Base-by-base conservation (phyloP, 2,113 vertebrate genomes). In the Halcyon malimbica region DNA sequence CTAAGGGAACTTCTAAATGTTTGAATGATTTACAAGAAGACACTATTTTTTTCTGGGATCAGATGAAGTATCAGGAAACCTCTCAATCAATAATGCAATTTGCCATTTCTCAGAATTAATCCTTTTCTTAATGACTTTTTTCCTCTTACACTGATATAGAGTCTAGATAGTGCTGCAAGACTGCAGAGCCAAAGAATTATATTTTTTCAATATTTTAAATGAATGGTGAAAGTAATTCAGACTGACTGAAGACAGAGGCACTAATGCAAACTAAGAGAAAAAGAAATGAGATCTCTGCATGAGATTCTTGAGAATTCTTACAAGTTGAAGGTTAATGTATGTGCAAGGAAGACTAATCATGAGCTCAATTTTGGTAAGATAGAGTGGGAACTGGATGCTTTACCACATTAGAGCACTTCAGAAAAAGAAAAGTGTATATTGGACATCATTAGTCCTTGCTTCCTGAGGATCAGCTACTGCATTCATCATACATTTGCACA, bases 51-150 rank as follows among this genome's bases (percentile, higher is more conserved):
- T 90, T 50, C 33, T 89, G 42, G 14, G 16, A 88, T 83, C 50
- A 80, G 31, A 7, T 13, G 31, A 83, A 83, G 28, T 31, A 84
- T 71, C 44, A 71, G 37, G 18, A 94, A 93, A 63, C 17, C 14
- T 71, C 16, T 23, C 11, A 81, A 94, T 80, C 68, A 83, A 68
- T 81, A 94, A 90, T 74, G 86, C 64, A 35, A 56, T 90, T 92
- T 92, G 4, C 19, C 24, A 60, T 83, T 95, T 92, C 68, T 83
- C 46, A 81, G 46, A 81, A 92, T 91, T 88, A 90, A 86, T 83
- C 39, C 14, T 82, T 75, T 94, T 84, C 25, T 46, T 91, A 93
- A 70, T 67, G 29, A 46, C 29, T 46, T 80, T 84, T n/a, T 0
- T 2, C 8, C 2, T 4, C 7, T 77, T 73, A 12, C 18, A 39